Percentiles rank a stretch among this genome's conserved stretches.
Conservation (phyloP, 1,140 invertebrate species). For the Antheraea pernyi region DNA sequence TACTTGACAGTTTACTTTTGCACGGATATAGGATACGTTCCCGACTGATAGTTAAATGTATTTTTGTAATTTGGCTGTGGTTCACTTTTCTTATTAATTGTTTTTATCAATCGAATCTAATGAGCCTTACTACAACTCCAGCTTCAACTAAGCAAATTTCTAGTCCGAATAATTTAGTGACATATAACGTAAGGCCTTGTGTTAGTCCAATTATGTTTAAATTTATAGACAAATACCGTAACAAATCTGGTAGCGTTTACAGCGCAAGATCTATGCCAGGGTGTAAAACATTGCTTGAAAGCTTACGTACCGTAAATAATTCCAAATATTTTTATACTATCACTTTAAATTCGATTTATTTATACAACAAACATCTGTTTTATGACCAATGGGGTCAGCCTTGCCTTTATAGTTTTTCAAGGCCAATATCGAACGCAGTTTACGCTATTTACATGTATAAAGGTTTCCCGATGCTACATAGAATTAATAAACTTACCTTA, state of each 20-base stretch:
- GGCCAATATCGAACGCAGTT: constrained; percentile 37
- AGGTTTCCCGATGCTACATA: constrained; percentile 44
- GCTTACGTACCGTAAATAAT: constrained; percentile 35
- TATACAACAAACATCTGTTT: constrained; percentile 37
- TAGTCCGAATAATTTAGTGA: constrained; percentile 27
- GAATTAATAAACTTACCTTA: constrained; percentile 28
- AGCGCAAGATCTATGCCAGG: not conserved
- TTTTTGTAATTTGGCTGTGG: constrained; percentile 41
- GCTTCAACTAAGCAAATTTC: constrained; percentile 35
- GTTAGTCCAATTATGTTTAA: constrained; percentile 28
- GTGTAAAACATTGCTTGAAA: constrained; percentile 34
- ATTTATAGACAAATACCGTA: constrained; percentile 9
- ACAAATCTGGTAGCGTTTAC: not conserved
- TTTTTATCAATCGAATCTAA: constrained; percentile 45
- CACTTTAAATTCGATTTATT: constrained; percentile 29
- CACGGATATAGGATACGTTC: constrained; percentile 14
- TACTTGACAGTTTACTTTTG: constrained; percentile 14
- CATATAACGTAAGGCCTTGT: constrained; percentile 38
- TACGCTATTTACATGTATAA: constrained; percentile 51
- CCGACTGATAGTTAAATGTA: constrained; percentile 9
- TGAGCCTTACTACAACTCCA: constrained; percentile 42
- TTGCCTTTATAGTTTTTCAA: constrained; percentile 33
- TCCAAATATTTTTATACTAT: constrained; percentile 34
- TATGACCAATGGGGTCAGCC: constrained; percentile 33
- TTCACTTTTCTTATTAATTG: constrained; percentile 49